Evolutionary conservation across 2,797 vertebrate species (phyloP), one percentile per base, ranked within the genome.

Genomic region (Buphagus erythrorhynchus): DNA sequence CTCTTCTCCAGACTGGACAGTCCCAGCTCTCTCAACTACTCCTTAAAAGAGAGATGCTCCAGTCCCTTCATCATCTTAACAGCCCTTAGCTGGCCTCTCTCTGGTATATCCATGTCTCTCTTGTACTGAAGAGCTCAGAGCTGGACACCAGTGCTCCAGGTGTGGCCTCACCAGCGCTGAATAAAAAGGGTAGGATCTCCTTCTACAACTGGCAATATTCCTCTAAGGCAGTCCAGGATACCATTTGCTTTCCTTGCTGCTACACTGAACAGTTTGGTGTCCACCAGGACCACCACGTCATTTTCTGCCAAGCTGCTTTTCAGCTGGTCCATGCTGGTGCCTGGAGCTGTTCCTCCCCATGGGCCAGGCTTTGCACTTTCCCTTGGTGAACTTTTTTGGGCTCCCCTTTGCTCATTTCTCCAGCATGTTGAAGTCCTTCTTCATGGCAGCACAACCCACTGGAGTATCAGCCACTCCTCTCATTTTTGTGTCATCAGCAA

Each of bases 141-240:
- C 13, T 25, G 20, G 29, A 28, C 49, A 20, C 14, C 8, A 15
- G 69, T 5, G 24, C 26, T 48, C 12, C 52, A 42, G 13, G 11
- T 31, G 10, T 29, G 18, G 25, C 48, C 40, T 68, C 29, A 29
- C 7, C 12, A 48, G 18, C 0, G 0, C 33, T n/a, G 13, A 68
- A 26, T 25, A 52, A 15, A 78, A 52, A 20, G 25, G 5, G 19
- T 2, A 55, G 35, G 20, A 75, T 62, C 35, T 46, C 52, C n/a
- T 28, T 57, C 16, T 9, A 69, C 28, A 20, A 4, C 11, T 45
- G 35, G 16, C 11, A 48, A 3, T 6, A 14, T 11, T 65, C 6
- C 26, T 28, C 22, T 14, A 52, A 25, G 8, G 13, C 40, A 86
- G 25, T 16, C 28, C 29, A 40, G 46, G 26, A 26, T 5, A 69